phyloP scores from a whole-genome alignment of 2,888 invertebrate genomes.

The Lepidocyrtoides sp. region DNA sequence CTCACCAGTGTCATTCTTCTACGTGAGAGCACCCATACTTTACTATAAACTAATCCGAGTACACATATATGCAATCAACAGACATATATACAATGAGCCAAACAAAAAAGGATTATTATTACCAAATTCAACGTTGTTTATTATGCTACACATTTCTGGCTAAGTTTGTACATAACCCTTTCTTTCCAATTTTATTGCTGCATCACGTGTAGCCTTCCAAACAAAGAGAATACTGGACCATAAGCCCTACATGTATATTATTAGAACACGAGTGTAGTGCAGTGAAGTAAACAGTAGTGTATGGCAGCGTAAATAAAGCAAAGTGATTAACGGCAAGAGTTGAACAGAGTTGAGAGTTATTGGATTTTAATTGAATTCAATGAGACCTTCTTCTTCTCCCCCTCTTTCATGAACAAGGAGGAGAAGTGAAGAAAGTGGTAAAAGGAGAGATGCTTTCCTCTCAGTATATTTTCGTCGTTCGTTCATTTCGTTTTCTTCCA shows the following conservation, averaged over 20 bases:
- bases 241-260: constrained; percentile 11
- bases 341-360: constrained; percentile 72
- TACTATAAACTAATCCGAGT: not conserved
- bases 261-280: not conserved
- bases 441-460: constrained; percentile 29
- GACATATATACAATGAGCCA: not conserved
- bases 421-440: constrained; percentile 5
- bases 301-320: constrained; percentile 69
- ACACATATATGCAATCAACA: not conserved
- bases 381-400: constrained; percentile 47
- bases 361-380: constrained; percentile 76
- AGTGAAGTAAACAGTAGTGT: constrained; percentile 44
- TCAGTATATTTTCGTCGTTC: not conserved
- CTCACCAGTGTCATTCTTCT: constrained; percentile 2
- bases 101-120: constrained; percentile 19
- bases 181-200: constrained; percentile 29
- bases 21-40: not conserved
- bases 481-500: not conserved
- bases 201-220: not conserved
- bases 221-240: not conserved
- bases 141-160: not conserved
- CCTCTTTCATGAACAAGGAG: not conserved
- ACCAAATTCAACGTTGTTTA: not conserved
- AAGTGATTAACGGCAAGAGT: constrained; percentile 74
- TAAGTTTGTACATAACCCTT: not conserved